A percentile compares a stretch with the other conserved stretches of the same genome.
phyloP scores from a whole-genome alignment of 1,140 invertebrate genomes.

The Probaryconus sp. region DNA sequence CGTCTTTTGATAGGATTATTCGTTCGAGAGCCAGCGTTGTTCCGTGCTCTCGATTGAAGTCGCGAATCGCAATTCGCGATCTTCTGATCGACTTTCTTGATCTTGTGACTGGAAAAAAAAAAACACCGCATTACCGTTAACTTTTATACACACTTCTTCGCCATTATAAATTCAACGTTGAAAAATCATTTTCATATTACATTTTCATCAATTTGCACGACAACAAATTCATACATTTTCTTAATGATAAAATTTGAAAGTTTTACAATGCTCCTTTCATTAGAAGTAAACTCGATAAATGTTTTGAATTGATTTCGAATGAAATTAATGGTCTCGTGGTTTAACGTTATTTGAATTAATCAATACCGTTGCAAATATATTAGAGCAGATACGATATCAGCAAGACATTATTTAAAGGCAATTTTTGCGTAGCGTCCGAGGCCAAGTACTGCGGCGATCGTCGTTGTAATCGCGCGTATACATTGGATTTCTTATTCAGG shows the following conservation, averaged over 20 bases:
- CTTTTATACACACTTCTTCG: conserved; percentile 16
- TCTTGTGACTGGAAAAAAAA: conserved; percentile 16
- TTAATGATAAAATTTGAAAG: no score
- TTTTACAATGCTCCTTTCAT: no score
- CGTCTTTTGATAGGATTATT: conserved; percentile 49
- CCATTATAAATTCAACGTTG: conserved; percentile 1
- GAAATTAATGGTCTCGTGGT: no score
- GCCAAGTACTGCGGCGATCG: conserved; percentile 25
- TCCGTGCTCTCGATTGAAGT: conserved; percentile 39
- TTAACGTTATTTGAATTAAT: neutral
- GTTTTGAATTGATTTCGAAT: no score
- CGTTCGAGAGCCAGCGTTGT: conserved; percentile 37
- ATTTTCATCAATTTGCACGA: conserved; percentile 1
- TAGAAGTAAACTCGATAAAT: no score
- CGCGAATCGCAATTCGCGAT: conserved; percentile 37
- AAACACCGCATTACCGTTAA: conserved; percentile 30
- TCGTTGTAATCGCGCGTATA: conserved; percentile 51
- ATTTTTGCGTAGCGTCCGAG: conserved; percentile 34
- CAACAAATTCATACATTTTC: no score
- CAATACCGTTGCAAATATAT: conserved; percentile 18
- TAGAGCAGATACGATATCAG: conserved; percentile 37
- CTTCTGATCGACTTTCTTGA: conserved; percentile 36
- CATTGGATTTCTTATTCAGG: conserved; percentile 50
- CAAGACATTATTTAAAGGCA: conserved; percentile 42
- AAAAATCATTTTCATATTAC: no score